These are phyloP conservation scores for Indicator indicator DNA, from an alignment of 2,113 vertebrate species.

Conservation along the genomic window DNA sequence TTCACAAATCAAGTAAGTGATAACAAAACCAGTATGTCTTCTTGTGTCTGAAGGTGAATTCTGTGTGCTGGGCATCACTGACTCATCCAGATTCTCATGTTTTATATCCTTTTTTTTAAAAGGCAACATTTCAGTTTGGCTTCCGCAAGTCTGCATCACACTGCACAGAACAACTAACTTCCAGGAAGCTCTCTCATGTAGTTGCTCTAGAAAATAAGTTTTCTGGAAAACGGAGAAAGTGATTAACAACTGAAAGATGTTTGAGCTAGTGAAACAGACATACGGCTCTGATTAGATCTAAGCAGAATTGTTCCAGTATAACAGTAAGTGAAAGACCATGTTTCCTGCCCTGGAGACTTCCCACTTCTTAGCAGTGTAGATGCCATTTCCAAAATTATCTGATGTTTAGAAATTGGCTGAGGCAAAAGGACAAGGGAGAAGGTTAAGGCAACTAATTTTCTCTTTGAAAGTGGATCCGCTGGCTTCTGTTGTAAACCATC, in stretches of 20 bases:
- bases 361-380: background rate
- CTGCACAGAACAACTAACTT: background rate
- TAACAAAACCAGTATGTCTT: constrained; percentile 2
- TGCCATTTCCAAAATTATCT: background rate
- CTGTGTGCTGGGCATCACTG: constrained; percentile 94
- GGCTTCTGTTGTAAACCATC: background rate
- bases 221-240: background rate
- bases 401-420: background rate
- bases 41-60: constrained; percentile 86
- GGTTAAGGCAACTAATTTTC: background rate
- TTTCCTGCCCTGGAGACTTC: background rate
- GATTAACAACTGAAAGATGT: background rate
- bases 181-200: background rate
- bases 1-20: background rate
- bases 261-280: background rate
- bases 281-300: background rate
- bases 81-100: constrained; percentile 92
- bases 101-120: constrained; percentile 88
- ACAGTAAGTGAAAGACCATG: background rate
- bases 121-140: background rate
- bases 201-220: background rate
- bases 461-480: background rate
- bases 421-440: background rate
- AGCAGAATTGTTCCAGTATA: background rate
- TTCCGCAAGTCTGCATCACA: background rate